Evolutionary conservation across 2,888 invertebrate species (phyloP).

Genomic region (Halictus ligatus): DNA sequence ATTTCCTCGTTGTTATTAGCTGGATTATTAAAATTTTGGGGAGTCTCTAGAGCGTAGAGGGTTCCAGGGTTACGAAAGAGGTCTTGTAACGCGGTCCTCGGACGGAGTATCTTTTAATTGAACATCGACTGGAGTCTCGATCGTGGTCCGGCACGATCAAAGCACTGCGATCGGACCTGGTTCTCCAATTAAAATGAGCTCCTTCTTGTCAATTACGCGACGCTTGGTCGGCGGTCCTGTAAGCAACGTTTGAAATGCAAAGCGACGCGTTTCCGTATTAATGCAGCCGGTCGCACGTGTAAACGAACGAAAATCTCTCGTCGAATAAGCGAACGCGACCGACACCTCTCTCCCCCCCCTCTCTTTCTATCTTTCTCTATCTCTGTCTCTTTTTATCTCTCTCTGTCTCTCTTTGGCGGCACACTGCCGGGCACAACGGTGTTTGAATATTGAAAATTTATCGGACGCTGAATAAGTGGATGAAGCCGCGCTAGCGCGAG

Average conservation of each 20-base stretch:
- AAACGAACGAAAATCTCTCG: conserved; percentile 43
- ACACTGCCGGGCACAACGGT: conserved; percentile 34
- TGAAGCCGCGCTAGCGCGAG: conserved; percentile 31
- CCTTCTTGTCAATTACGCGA: conserved; percentile 43
- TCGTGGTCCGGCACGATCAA: background rate
- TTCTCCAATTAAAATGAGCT: conserved; percentile 26
- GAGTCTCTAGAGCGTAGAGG: background rate
- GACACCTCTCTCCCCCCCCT: background rate
- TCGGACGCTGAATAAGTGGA: conserved; percentile 56
- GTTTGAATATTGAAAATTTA: conserved; percentile 62
- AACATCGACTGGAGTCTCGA: background rate
- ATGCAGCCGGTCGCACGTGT: conserved; percentile 45
- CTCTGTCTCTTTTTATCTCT: background rate
- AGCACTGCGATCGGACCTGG: background rate
- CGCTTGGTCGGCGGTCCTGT: conserved; percentile 23
- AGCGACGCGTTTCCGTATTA: conserved; percentile 45
- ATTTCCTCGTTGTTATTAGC: background rate
- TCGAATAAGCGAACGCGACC: conserved; percentile 17
- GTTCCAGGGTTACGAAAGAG: background rate
- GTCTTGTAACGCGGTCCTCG: background rate
- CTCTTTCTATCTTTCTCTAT: background rate
- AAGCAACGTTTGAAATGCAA: conserved; percentile 59
- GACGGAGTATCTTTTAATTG: conserved; percentile 4
- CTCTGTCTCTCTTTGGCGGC: background rate
- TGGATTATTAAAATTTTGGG: background rate